Evolutionary conservation across 2,113 vertebrate genomes (phyloP).

Genomic region (Canis aureus): DNA sequence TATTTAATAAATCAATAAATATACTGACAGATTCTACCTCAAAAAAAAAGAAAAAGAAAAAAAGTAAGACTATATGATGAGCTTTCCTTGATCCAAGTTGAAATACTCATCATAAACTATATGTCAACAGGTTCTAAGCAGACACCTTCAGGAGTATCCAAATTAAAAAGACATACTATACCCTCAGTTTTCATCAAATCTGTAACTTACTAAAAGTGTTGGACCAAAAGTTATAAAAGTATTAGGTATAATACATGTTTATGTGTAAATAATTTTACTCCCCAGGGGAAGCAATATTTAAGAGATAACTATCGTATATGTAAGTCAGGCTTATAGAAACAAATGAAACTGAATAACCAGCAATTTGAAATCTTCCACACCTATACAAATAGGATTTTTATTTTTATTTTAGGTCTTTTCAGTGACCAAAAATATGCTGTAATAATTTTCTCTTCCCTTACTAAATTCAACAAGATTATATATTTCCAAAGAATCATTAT

Average conservation of each 20-base stretch:
- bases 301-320: background rate
- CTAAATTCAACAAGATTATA: constrained; percentile 62
- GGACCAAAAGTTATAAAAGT: constrained; percentile 41
- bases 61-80: constrained; percentile 7
- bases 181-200: constrained; percentile 6
- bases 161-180: constrained; percentile 53
- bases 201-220: constrained; percentile 41
- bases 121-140: background rate
- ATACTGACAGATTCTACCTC: no score
- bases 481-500: constrained; percentile 45
- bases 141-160: constrained; percentile 17
- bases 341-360: constrained; percentile 39
- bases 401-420: constrained; percentile 54
- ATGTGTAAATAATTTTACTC: constrained; percentile 37
- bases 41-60: background rate
- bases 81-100: constrained; percentile 14
- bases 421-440: constrained; percentile 25
- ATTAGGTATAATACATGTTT: constrained; percentile 40
- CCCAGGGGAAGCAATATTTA: constrained; percentile 13
- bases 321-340: background rate
- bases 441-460: constrained; percentile 64
- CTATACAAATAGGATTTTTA: constrained; percentile 46
- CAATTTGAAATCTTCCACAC: constrained; percentile 55
- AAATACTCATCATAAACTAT: constrained; percentile 24
- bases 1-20: no score